Evolutionary conservation across 2,797 vertebrate genomes (phyloP).

Genomic region (Myotis myotis): DNA sequence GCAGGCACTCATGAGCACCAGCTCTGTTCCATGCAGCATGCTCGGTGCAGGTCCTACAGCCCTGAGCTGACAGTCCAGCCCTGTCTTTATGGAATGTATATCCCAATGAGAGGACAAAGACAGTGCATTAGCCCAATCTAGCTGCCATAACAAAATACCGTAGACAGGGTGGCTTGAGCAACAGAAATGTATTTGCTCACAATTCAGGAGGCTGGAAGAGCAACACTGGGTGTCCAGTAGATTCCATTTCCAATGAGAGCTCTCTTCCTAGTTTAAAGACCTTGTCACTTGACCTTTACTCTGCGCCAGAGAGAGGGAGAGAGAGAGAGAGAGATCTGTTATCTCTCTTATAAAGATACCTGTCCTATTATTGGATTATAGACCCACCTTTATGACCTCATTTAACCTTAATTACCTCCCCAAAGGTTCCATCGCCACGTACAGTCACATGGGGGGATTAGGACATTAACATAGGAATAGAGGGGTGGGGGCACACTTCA

Average conservation of each 20-base stretch:
- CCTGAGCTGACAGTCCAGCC: not conserved
- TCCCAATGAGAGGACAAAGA: not conserved
- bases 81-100: not conserved
- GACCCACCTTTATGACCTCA: too few relatives aligned
- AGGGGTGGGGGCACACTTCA: not conserved
- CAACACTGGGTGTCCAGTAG: not conserved
- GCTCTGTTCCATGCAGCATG: not conserved
- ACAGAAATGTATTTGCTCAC: not conserved
- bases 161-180: not conserved
- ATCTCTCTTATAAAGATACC: not conserved
- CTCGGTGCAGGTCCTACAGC: accelerated
- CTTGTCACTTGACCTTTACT: not conserved
- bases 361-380: not conserved
- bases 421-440: not conserved
- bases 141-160: not conserved
- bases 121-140: not conserved
- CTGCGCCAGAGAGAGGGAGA: not conserved
- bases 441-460: not conserved
- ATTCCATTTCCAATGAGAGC: not conserved
- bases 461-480: not conserved
- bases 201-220: not conserved
- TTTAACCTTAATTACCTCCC: not conserved
- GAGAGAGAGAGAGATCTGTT: not conserved
- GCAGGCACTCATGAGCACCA: not conserved
- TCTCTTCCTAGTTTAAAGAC: not conserved